Conservation (phyloP, 2,797 vertebrate genomes). For the Halcyon leucocephala region DNA sequence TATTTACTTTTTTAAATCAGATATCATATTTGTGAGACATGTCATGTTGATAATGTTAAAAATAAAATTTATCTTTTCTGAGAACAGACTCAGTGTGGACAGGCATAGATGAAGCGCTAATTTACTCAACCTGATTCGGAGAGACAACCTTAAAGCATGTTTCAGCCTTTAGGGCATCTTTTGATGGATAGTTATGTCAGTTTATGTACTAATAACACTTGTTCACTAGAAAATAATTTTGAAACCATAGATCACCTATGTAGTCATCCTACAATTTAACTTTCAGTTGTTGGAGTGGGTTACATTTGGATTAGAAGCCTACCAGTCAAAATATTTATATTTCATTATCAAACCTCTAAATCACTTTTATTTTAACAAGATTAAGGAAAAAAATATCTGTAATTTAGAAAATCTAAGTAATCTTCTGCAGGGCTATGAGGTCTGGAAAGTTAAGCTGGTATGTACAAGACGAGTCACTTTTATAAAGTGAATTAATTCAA, state of each 20-base stretch:
- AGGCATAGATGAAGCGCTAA: not conserved
- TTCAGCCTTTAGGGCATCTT: constrained; percentile 1
- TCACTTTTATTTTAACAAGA: not conserved
- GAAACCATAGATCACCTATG: not conserved
- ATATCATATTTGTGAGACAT: not conserved
- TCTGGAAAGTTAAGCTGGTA: not conserved
- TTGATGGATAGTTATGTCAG: constrained; percentile 30
- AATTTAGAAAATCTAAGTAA: not conserved
- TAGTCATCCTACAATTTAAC: not conserved
- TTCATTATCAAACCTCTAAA: not conserved
- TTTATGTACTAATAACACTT: not conserved
- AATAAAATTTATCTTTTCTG: not conserved
- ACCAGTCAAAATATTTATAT: not conserved
- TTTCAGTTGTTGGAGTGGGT: not conserved
- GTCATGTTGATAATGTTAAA: not conserved
- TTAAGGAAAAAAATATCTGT: not conserved
- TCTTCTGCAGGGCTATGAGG: not conserved
- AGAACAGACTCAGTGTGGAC: not conserved
- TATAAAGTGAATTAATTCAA: not conserved
- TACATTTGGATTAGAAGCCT: not conserved
- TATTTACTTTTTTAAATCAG: not conserved
- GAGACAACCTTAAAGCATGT: not conserved
- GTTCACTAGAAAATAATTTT: constrained; percentile 13
- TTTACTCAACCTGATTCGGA: not conserved
- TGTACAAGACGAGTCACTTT: not conserved